Conservation (phyloP, 2,888 invertebrate genomes). For the Lasioglossum oenotherae region DNA sequence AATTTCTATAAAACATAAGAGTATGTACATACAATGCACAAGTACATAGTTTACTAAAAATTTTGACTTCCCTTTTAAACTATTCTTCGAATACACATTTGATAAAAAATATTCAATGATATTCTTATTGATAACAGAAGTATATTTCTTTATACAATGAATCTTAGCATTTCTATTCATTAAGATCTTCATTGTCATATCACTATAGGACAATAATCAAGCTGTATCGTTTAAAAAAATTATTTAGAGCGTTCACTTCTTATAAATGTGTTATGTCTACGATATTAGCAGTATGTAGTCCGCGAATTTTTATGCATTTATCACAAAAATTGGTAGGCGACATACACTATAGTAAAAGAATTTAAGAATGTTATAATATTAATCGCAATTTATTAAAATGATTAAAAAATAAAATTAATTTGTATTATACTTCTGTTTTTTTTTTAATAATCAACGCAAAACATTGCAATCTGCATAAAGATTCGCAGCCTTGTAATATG, state of each 20-base stretch:
- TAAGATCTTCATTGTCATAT: constrained; percentile 28
- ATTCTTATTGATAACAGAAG: constrained; percentile 15
- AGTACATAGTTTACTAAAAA: constrained; percentile 6
- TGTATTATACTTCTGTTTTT: not conserved
- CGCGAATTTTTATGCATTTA: constrained; percentile 6
- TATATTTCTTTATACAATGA: constrained; percentile 49
- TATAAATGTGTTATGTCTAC: not conserved
- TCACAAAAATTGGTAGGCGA: not conserved
- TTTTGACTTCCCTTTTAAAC: constrained; percentile 14
- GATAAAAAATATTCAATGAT: constrained; percentile 16
- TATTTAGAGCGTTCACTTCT: not conserved
- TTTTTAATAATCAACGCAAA: not conserved
- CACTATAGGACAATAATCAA: constrained; percentile 51
- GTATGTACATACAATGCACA: constrained; percentile 36
- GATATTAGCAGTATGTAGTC: too few relatives aligned
- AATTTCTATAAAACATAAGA: constrained; percentile 70
- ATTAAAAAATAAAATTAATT: not conserved
- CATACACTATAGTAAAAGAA: not conserved
- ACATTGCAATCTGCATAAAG: not conserved
- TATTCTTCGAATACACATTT: constrained; percentile 22
- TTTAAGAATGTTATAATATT: not conserved
- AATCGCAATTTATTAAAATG: not conserved
- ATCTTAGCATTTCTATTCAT: constrained; percentile 37
- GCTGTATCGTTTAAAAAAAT: constrained; percentile 10
- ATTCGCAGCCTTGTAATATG: not conserved